Base-by-base conservation (phyloP, 2,113 vertebrate species). In the Hemicordylus capensis region DNA sequence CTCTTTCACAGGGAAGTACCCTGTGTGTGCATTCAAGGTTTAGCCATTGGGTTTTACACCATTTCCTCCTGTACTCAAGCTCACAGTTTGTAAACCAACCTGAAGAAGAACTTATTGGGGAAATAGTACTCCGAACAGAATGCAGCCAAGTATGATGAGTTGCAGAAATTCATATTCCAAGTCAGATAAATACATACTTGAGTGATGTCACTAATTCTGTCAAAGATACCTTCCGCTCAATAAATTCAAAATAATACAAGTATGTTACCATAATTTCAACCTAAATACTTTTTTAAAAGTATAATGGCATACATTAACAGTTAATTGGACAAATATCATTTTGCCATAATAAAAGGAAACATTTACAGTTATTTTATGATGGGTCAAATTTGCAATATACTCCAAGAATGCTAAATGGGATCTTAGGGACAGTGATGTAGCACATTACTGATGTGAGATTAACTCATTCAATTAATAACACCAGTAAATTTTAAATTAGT, bases 71-170 rank as follows among this genome's bases (percentile, higher is more conserved):
- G n/a, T n/a, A n/a, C n/a, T n/a, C n/a, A n/a, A n/a, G n/a, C n/a
- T n/a, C n/a, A n/a, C n/a, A n/a, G n/a, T n/a, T n/a, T n/a, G n/a
- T n/a, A n/a, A n/a, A n/a, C n/a, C n/a, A n/a, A n/a, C 6, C 48
- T 51, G 48, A 12, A 51, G 48, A 80, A 46, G 39, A 63, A 22
- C 24, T 37, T 28, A 39, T 63, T n/a, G 26, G 58, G 58, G 44
- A 74, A 74, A n/a, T 63, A 10, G 15, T 66, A 7, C 37, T 69
- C 24, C 26, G 34, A 56, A 56, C 46, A 80, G 85, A 88, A 90
- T 39, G 58, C 17, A 48, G 10, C 44, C 6, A 64, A 6, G 14
- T 37, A 61, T 92, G 83, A 80, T 83, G 88, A 86, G 59, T 64
- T 46, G 24, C 77, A 82, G 46, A 22, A 76, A 0, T 7, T 46